phyloP scores from a whole-genome alignment of 1,140 invertebrate genomes.

The Anoplolepis gracilipes region DNA sequence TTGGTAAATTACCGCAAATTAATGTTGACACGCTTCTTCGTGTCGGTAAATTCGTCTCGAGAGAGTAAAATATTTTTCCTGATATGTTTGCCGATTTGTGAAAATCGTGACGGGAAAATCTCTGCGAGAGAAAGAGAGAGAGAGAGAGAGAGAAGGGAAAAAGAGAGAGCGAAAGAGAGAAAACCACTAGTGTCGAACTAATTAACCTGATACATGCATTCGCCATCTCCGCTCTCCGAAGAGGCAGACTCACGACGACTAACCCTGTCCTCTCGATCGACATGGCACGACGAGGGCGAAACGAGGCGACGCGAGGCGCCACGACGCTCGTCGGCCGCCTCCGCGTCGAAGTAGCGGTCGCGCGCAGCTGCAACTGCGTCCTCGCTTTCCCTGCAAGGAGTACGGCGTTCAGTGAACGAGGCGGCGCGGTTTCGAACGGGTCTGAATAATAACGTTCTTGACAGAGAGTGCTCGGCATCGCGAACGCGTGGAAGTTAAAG shows the following conservation, averaged over 20 bases:
- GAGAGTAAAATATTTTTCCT: not conserved
- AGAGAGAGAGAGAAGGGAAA: not conserved
- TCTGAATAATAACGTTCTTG: slow-evolving; percentile 21
- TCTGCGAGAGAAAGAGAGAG: not conserved
- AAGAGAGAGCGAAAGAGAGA: too few relatives aligned
- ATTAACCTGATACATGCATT: slow-evolving; percentile 24
- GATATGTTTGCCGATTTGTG: not conserved
- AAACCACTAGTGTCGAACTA: not conserved
- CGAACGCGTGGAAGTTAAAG: not conserved
- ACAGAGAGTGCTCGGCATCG: not conserved
- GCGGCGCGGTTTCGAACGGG: slow-evolving; percentile 54
- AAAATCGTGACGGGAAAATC: not conserved
- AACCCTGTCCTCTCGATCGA: slow-evolving; percentile 63
- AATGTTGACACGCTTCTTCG: slow-evolving; percentile 22
- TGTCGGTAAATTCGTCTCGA: not conserved
- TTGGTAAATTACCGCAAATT: not conserved
- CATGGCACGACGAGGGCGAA: slow-evolving; percentile 25
- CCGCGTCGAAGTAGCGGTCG: slow-evolving; percentile 28
- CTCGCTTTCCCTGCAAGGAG: slow-evolving; percentile 35
- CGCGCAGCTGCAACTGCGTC: slow-evolving; percentile 68
- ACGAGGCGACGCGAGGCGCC: not conserved
- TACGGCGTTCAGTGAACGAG: slow-evolving; percentile 70
- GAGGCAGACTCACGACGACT: slow-evolving; percentile 14
- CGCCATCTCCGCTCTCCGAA: slow-evolving; percentile 7
- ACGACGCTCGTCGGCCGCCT: slow-evolving; percentile 26